Base-by-base conservation (phyloP, 2,113 vertebrate genomes). In the Dromaius novaehollandiae region DNA sequence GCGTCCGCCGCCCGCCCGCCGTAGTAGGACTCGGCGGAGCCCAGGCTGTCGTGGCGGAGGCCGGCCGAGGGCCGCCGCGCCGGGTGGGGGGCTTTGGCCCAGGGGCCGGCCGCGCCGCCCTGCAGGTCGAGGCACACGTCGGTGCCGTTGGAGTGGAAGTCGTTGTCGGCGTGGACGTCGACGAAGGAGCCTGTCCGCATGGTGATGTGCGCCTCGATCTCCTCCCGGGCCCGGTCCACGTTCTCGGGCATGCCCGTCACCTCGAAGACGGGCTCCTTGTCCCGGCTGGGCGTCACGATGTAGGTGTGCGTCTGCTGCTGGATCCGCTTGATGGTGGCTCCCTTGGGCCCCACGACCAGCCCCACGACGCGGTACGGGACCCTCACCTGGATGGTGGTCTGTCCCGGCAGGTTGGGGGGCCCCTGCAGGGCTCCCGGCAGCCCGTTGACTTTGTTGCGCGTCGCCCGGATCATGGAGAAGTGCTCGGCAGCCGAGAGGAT, bases 241-340 rank as follows among this genome's bases (percentile, higher is more conserved):
- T 99, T 99, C 98, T 99, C 99, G 0, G 99, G 99, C 99, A 99
- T 99, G 19, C 99, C 99, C 0, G 99, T 99, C 88, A 99, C 99
- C 56, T 99, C 99, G 0, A 99, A 99, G 89, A 99, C 99, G 0
- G 99, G 99, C 96, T 99, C 99, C 95, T 99, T 99, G 98, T 99
- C 99, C 9, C 99, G 98, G 82, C 99, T 99, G 0, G 99, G 99
- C 0, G 99, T 99, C 78, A 99, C 99, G 8, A 99, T 99, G 98
- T 99, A 99, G 0, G 99, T 99, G 98, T 99, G 99, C 1, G 99
- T 99, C 97, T 99, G 99, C 97, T 99, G 99, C 98, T 99, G 99
- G 96, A 99, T 99, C 77, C 99, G 98, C 95, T 99, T 99, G 97
- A 99, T 99, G n/a, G 99, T 99, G 89, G 99, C 99, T 6, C 99